phyloP scores from a whole-genome alignment of 1,140 invertebrate species.

The Scaptodrosophila lebanonensis region DNA sequence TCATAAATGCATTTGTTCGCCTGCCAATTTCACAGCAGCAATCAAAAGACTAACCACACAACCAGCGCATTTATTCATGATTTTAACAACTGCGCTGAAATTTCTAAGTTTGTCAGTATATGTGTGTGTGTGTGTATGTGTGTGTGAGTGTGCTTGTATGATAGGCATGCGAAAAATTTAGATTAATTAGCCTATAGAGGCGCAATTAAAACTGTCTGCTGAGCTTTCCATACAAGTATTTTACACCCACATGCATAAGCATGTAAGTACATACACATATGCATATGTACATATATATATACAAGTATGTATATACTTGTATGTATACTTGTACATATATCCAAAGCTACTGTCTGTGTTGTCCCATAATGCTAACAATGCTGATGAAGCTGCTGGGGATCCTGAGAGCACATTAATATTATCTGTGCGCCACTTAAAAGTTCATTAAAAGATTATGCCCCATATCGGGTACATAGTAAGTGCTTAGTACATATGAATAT shows the following conservation, averaged over 20 bases:
- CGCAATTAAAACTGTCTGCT: slow-evolving; percentile 25
- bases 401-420: slow-evolving; percentile 43
- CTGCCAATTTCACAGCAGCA: no score
- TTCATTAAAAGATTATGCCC: slow-evolving; percentile 55
- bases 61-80: no score
- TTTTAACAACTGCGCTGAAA: slow-evolving; percentile 16
- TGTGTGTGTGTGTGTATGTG: no score
- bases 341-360: slow-evolving; percentile 41
- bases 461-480: no score
- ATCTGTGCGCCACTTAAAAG: slow-evolving; percentile 50
- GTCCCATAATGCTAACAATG: slow-evolving; percentile 18
- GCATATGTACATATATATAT: background rate
- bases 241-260: background rate
- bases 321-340: slow-evolving; percentile 8
- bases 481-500: background rate
- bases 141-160: no score
- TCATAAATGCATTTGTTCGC: no score
- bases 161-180: slow-evolving; percentile 18
- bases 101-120: no score
- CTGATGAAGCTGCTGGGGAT: background rate
- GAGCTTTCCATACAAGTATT: slow-evolving; percentile 11
- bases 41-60: no score
- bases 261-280: background rate
- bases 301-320: background rate
- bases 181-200: slow-evolving; percentile 19